Conservation (phyloP, 2,888 invertebrate species). For the Eudasyphora cyanicolor region DNA sequence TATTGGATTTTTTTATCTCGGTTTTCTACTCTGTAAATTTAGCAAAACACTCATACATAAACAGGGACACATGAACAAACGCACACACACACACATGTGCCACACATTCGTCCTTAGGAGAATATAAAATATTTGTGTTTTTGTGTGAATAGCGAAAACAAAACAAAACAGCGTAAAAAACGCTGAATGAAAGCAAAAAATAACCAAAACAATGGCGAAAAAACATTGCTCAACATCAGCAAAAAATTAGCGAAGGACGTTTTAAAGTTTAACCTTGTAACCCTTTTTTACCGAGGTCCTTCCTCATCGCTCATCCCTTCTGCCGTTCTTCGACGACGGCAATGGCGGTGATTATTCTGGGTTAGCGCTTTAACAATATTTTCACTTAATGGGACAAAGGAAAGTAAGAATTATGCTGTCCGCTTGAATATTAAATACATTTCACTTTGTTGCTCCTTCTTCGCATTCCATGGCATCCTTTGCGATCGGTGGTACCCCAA, state of each 20-base stretch:
- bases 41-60: neutral
- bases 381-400: neutral
- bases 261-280: constrained; percentile 76
- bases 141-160: constrained; percentile 23
- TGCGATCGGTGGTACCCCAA: too few relatives aligned
- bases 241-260: constrained; percentile 73
- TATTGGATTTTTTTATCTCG: neutral
- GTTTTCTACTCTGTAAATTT: constrained; percentile 21
- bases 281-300: constrained; percentile 69
- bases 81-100: neutral
- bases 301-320: constrained; percentile 19
- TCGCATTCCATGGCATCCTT: too few relatives aligned
- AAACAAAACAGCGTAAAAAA: constrained; percentile 43
- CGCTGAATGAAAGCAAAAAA: too few relatives aligned
- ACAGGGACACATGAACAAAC: neutral
- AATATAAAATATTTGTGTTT: constrained; percentile 58
- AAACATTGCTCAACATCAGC: constrained; percentile 27
- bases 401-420: too few relatives aligned
- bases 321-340: constrained; percentile 38
- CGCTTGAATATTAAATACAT: too few relatives aligned
- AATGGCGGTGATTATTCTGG: constrained; percentile 39
- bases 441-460: too few relatives aligned
- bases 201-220: too few relatives aligned
- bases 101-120: constrained; percentile 28
- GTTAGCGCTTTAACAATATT: constrained; percentile 34